Conservation (phyloP, 2,113 vertebrate genomes). For the Mixornis gularis region DNA sequence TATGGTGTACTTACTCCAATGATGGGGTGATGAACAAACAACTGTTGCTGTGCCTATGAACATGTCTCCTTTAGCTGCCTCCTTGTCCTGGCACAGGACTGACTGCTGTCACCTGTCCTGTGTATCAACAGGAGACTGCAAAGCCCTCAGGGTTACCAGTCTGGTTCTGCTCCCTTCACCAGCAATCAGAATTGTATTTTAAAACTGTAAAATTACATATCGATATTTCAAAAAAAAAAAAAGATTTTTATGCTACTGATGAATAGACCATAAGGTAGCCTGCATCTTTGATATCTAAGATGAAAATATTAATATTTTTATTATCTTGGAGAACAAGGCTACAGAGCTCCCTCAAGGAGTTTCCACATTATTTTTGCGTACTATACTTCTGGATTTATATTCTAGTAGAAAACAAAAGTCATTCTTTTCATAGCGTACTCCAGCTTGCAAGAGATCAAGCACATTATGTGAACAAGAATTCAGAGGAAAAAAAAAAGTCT, state of each 20-base stretch:
- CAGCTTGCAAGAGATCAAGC: not conserved
- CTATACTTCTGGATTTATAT: not conserved
- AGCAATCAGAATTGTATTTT: not conserved
- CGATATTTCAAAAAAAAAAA: not conserved
- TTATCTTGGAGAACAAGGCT: not conserved
- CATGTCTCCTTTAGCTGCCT: not conserved
- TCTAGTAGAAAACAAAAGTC: not conserved
- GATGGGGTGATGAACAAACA: not conserved
- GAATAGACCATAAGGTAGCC: not conserved
- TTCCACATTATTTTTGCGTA: slow-evolving; percentile 2
- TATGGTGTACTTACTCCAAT: not conserved
- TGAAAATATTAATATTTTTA: not conserved
- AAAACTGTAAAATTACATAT: not conserved
- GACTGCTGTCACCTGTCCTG: not conserved
- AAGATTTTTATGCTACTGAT: not conserved
- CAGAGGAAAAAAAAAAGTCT: not conserved
- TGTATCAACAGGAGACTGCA: not conserved
- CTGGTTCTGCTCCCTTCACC: not conserved
- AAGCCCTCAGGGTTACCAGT: not conserved
- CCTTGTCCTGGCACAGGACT: not conserved
- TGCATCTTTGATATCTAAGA: not conserved
- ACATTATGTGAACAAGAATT: not conserved
- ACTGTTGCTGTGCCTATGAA: not conserved
- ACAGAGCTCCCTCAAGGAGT: not conserved
- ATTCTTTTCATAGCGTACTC: not conserved